Conservation (phyloP, 2,888 invertebrate species). For the Eilema caniola region DNA sequence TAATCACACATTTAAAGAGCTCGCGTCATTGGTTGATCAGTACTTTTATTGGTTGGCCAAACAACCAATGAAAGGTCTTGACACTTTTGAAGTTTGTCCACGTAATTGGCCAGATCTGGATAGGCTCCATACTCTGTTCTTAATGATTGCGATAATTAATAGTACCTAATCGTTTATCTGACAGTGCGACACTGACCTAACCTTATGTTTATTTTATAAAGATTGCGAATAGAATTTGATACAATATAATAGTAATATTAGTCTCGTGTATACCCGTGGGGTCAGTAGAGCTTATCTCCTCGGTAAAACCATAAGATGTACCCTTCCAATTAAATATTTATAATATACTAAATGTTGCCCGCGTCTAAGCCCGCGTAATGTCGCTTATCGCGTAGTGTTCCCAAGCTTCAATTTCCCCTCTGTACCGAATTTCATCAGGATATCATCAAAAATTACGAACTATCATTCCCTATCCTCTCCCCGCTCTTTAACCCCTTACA, state of each 20-base stretch:
- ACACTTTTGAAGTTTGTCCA: neutral
- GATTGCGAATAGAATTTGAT: slow-evolving; percentile 49
- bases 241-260: slow-evolving; percentile 51
- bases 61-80: too few relatives aligned
- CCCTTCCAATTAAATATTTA: slow-evolving; percentile 1
- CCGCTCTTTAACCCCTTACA: too few relatives aligned
- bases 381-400: too few relatives aligned
- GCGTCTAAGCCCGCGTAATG: too few relatives aligned
- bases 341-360: neutral
- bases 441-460: too few relatives aligned
- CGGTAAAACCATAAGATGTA: slow-evolving; percentile 6
- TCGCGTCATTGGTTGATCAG: too few relatives aligned
- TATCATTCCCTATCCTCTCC: too few relatives aligned
- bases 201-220: slow-evolving; percentile 51
- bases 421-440: too few relatives aligned
- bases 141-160: neutral
- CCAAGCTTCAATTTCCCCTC: too few relatives aligned
- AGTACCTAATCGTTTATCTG: slow-evolving; percentile 14
- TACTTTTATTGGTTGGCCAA: too few relatives aligned
- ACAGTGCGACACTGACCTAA: slow-evolving; percentile 27
- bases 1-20: too few relatives aligned
- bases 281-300: slow-evolving; percentile 45
- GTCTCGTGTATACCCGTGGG: slow-evolving; percentile 37
- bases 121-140: neutral
- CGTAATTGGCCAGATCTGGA: neutral